Conservation (phyloP, 2,888 invertebrate species). For the Dasypogon diadema region DNA sequence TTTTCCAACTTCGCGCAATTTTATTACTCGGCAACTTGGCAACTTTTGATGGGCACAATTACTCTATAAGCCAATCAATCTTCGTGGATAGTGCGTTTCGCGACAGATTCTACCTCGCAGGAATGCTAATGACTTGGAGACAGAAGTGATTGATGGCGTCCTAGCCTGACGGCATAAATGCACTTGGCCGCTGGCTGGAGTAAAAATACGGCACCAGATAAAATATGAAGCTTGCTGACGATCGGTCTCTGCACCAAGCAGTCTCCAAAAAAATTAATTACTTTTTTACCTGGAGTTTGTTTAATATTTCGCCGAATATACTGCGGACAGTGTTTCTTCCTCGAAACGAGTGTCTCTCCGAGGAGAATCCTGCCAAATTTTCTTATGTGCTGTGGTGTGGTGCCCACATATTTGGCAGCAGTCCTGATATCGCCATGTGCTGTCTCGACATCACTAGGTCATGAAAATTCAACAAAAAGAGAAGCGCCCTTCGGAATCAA, state of each 20-base stretch:
- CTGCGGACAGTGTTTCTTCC: not conserved
- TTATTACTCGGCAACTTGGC: conserved; percentile 2
- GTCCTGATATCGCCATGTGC: conserved; percentile 25
- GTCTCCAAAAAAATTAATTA: conserved; percentile 20
- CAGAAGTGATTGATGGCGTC: not conserved
- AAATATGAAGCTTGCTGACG: not conserved
- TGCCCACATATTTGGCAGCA: conserved; percentile 22
- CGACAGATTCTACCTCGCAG: not conserved
- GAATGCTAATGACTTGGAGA: conserved; percentile 5
- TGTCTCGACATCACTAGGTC: conserved; percentile 30
- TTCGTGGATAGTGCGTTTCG: not conserved
- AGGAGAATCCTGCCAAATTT: not conserved
- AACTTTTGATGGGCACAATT: conserved; percentile 5
- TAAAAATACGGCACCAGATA: not conserved
- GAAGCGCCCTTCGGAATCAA: conserved; percentile 12
- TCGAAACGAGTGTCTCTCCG: not conserved
- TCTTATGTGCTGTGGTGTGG: not conserved
- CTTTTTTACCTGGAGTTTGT: not conserved
- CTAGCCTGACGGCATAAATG: not conserved
- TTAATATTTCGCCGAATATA: not conserved
- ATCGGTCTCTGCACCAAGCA: not conserved
- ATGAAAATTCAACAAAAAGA: not conserved
- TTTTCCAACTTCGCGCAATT: not conserved
- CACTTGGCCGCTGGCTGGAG: not conserved
- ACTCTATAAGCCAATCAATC: conserved; percentile 18